Conservation (phyloP, 2,888 invertebrate genomes). For the Strigamia maritima region DNA sequence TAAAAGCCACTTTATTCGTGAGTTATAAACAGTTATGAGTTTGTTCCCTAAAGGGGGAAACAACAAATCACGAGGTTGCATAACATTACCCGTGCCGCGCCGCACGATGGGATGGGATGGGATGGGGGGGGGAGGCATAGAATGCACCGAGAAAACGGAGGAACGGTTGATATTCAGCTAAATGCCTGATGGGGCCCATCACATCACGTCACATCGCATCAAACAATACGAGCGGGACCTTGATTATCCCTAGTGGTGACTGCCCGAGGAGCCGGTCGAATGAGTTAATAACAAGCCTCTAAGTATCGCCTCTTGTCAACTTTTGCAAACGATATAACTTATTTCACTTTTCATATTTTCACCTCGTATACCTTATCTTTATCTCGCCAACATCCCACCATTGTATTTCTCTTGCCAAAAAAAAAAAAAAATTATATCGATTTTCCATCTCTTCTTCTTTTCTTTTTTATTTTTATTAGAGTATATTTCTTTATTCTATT, state of each 20-base stretch:
- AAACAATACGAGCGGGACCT: not conserved
- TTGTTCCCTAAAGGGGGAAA: not conserved
- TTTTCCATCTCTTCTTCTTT: too few relatives aligned
- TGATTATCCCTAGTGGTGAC: not conserved
- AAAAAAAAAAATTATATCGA: too few relatives aligned
- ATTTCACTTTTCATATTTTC: not conserved
- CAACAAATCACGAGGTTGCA: slow-evolving; percentile 4
- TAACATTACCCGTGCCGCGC: not conserved
- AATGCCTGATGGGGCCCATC: slow-evolving; percentile 6
- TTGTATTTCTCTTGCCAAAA: not conserved
- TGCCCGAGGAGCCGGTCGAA: slow-evolving; percentile 19
- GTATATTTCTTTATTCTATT: too few relatives aligned
- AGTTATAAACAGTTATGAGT: not conserved
- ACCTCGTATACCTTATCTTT: not conserved
- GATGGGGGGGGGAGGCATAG: not conserved
- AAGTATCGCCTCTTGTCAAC: not conserved
- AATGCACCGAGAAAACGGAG: not conserved
- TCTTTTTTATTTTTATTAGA: too few relatives aligned
- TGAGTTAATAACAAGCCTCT: not conserved
- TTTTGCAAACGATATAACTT: slow-evolving; percentile 23
- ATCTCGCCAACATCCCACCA: not conserved
- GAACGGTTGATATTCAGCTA: not conserved
- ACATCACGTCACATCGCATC: too few relatives aligned
- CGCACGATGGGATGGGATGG: too few relatives aligned
- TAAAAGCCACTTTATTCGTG: too few relatives aligned